phyloP scores from a whole-genome alignment of 2,113 vertebrate genomes.

The Atractosteus spatula region DNA sequence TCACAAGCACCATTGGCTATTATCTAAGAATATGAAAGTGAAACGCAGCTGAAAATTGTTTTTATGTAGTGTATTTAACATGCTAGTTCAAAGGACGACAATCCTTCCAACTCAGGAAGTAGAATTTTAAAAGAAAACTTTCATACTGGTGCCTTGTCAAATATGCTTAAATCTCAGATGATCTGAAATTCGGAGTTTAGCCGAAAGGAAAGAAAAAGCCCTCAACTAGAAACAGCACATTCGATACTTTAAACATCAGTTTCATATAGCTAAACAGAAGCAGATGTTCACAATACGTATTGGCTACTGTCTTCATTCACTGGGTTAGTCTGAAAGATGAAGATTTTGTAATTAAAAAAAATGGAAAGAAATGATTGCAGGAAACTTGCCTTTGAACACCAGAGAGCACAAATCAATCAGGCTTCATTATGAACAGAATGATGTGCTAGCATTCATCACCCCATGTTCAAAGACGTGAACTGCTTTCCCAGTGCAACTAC shows the following conservation, averaged over 20 bases:
- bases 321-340: background rate
- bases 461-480: background rate
- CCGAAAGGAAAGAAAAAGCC: background rate
- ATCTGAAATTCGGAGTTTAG: background rate
- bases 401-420: too few species aligned
- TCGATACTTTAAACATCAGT: constrained; percentile 11
- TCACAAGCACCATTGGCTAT: too few species aligned
- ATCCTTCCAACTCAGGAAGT: background rate
- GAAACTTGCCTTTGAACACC: background rate
- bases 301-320: background rate
- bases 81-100: background rate
- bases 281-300: background rate
- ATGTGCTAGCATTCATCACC: background rate
- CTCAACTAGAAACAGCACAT: background rate
- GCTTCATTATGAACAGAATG: background rate
- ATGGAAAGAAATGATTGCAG: background rate
- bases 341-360: constrained; percentile 3
- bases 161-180: background rate
- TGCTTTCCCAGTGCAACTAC: background rate
- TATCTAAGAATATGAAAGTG: too few species aligned
- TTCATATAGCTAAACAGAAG: constrained; percentile 3
- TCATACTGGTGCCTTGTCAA: background rate
- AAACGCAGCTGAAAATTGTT: too few species aligned
- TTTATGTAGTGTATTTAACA: background rate
- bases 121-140: background rate